Conservation (phyloP, 2,888 invertebrate species). For the Tridacna crocea region DNA sequence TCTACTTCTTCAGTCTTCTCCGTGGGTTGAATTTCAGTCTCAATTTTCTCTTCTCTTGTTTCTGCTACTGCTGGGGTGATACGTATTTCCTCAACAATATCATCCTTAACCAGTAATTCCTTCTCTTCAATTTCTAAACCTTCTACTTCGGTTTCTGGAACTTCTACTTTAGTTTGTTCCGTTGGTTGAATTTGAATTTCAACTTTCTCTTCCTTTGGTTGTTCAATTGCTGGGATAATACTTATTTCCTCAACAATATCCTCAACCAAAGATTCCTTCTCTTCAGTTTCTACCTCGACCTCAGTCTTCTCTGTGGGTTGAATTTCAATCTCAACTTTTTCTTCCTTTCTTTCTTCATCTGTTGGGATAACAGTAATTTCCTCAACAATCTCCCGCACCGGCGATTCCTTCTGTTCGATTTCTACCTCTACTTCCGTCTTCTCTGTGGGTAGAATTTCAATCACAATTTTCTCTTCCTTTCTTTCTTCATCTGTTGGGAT, state of each 20-base stretch:
- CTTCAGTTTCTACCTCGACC: neutral
- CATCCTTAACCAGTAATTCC: no score
- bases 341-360: slow-evolving; percentile 29
- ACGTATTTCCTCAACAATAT: no score
- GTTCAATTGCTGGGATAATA: no score
- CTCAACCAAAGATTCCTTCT: neutral
- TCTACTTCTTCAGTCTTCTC: no score
- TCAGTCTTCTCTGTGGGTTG: neutral
- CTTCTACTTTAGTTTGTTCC: no score
- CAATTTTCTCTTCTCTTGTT: no score
- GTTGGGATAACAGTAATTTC: slow-evolving; percentile 26
- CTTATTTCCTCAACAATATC: neutral
- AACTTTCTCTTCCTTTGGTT: no score
- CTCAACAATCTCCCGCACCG: neutral
- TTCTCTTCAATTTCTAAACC: no score
- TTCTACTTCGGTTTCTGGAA: no score
- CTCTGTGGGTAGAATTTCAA: slow-evolving; percentile 22
- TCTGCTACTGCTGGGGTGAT: no score
- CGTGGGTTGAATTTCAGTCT: no score
- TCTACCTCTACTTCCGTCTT: slow-evolving; percentile 28
- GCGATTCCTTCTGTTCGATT: neutral
- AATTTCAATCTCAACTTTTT: slow-evolving; percentile 37
- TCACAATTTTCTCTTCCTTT: slow-evolving; percentile 27
- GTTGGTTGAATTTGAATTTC: no score
- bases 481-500: neutral